phyloP scores from a whole-genome alignment of 2,888 invertebrate genomes.

The Mythimna pallens region DNA sequence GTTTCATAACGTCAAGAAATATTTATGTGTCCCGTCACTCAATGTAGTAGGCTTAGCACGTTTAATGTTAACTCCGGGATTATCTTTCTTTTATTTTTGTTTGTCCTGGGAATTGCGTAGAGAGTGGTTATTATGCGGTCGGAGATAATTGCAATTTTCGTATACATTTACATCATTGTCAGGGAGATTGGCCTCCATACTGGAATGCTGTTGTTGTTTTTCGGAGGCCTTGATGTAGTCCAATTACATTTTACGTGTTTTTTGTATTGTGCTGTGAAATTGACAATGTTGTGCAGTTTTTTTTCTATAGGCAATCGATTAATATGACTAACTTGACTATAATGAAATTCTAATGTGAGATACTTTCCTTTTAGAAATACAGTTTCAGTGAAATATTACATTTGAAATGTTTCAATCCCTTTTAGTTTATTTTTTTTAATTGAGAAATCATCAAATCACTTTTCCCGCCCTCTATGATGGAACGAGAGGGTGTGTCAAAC shows the following conservation, averaged over 20 bases:
- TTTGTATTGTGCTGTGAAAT: not conserved
- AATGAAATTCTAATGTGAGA: no score
- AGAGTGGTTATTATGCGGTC: conserved; percentile 24
- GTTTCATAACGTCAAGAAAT: conserved; percentile 49
- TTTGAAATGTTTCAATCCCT: no score
- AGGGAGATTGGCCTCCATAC: conserved; percentile 28
- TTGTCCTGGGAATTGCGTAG: conserved; percentile 39
- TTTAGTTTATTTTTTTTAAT: no score
- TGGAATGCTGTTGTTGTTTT: conserved; percentile 13
- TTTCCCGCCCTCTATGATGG: no score
- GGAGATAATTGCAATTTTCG: conserved; percentile 53
- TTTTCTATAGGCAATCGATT: not conserved
- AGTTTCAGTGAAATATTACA: no score
- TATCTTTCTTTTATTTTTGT: conserved; percentile 39
- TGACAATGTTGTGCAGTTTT: not conserved
- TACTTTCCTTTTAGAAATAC: no score
- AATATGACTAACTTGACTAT: no score
- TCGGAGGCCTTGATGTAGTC: not conserved
- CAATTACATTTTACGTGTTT: conserved; percentile 34
- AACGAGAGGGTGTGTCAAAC: no score
- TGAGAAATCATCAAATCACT: no score
- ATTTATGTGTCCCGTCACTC: conserved; percentile 64
- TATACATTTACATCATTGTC: conserved; percentile 30
- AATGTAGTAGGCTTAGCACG: conserved; percentile 48
- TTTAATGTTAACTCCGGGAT: conserved; percentile 37